Evolutionary conservation across 2,797 vertebrate species (phyloP).

Genomic region (Naso thynnoides): DNA sequence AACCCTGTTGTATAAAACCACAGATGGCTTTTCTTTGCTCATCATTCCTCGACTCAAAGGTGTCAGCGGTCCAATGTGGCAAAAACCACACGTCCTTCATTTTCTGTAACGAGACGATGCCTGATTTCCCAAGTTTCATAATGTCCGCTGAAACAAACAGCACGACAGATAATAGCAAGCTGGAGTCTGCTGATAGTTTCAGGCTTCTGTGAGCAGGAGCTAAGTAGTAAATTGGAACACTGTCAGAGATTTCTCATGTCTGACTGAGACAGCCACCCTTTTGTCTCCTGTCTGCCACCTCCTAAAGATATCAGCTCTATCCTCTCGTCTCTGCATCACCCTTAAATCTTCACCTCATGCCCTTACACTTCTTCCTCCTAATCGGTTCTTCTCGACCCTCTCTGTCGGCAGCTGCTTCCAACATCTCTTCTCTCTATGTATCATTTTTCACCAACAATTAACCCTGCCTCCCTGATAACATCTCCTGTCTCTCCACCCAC

Average conservation of each 20-base stretch:
- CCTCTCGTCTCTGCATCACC: conserved; percentile 14
- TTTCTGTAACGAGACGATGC: conserved; percentile 23
- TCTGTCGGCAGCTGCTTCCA: neutral
- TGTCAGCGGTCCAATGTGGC: conserved; percentile 26
- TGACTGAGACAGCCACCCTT: conserved; percentile 26
- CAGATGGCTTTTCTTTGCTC: conserved; percentile 36
- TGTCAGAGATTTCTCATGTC: conserved; percentile 39
- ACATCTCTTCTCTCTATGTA: neutral
- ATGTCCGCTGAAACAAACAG: neutral
- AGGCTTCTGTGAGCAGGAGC: conserved; percentile 16
- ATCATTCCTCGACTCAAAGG: conserved; percentile 17
- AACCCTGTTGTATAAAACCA: conserved; percentile 35
- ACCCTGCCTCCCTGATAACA: conserved; percentile 4
- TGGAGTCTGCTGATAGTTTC: neutral
- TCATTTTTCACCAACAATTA: conserved; percentile 24
- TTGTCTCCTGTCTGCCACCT: conserved; percentile 36
- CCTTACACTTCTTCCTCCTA: neutral
- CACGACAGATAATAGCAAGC: conserved; percentile 10
- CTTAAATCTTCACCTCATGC: neutral
- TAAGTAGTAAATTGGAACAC: neutral
- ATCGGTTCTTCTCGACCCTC: conserved; percentile 18
- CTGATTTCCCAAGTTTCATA: conserved; percentile 4
- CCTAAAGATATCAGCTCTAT: conserved; percentile 14
- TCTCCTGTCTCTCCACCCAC: conserved; percentile 26
- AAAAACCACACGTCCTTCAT: neutral